Conservation (phyloP, 2,113 vertebrate species). For the Salminus brasiliensis region DNA sequence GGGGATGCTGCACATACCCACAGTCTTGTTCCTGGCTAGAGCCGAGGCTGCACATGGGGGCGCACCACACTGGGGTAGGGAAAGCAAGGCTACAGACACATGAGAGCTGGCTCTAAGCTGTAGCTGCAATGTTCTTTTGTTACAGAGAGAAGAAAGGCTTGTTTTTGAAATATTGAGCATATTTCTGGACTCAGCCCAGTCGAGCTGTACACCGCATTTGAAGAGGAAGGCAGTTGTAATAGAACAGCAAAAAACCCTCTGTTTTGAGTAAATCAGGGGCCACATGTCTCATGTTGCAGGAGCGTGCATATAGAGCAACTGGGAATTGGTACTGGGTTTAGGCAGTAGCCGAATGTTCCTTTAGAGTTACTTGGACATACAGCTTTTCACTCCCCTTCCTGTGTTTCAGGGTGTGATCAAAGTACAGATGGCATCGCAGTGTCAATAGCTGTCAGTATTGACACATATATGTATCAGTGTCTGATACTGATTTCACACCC, state of each 20-base stretch:
- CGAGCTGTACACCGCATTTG: background rate
- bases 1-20: constrained; percentile 38
- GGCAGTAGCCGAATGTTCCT: background rate
- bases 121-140: constrained; percentile 29
- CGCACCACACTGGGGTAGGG: background rate
- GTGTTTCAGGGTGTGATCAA: background rate
- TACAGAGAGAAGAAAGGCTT: constrained; percentile 13
- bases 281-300: background rate
- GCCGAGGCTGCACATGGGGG: background rate
- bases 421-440: background rate
- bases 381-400: background rate
- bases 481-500: no score
- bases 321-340: background rate
- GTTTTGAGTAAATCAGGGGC: background rate
- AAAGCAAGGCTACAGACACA: background rate
- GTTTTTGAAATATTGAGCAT: constrained; percentile 58
- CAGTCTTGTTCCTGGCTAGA: background rate
- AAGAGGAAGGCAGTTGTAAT: constrained; percentile 10
- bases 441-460: no score
- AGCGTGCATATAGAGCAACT: background rate
- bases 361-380: background rate
- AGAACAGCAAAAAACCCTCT: background rate
- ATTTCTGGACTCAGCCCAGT: constrained; percentile 35
- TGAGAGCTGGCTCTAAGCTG: background rate
- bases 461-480: no score